Evolutionary conservation across 1,140 invertebrate genomes (phyloP), one percentile per base, ranked within the genome.

Genomic region (Zophobas atratus): DNA sequence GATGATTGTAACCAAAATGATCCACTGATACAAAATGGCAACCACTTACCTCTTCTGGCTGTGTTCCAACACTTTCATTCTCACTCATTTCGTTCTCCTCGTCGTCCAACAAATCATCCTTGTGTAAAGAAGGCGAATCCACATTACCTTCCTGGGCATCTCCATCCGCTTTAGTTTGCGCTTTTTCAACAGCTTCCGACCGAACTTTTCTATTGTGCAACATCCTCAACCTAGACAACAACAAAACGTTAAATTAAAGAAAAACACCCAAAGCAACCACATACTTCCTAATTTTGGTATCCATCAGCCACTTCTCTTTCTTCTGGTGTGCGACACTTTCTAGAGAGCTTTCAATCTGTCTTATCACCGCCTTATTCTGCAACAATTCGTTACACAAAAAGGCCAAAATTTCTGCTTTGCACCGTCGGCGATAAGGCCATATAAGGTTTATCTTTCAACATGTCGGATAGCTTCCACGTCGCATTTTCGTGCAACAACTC

Each of bases 311-410:
- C 78, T 94, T 90, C 83, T 96, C 94, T 80, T 94, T 93, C 77
- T 92, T 91, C 57, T 94, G 89, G 82, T 94, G 93, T 56, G 92
- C 92, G 20, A 94, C 92, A 48, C 90, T 93, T 75, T 95, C 94
- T 39, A 95, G 87, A 46, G 93, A 92, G 34, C 89, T 90, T 78
- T 96, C 94, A 57, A 96, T 93, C 87, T 95, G 94, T 6, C 92
- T 89, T 80, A 95, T 89, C 79, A 98, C 93, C 49, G 94, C 91
- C 88, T 97, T 97, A 86, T 97, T 97, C 87, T 97, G 95, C 56
- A 98, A 88, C 81, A 99, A 89, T 88, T 99, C 97, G 88, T 99
- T 96, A 87, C 97, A 98, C 1, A 99, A 89, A 87, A 95, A 97
- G 1, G 94, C 94, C 39, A 98, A 87, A 84, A 98, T 95, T 77